Conservation (phyloP, 2,113 vertebrate genomes). For the Atractosteus spatula region DNA sequence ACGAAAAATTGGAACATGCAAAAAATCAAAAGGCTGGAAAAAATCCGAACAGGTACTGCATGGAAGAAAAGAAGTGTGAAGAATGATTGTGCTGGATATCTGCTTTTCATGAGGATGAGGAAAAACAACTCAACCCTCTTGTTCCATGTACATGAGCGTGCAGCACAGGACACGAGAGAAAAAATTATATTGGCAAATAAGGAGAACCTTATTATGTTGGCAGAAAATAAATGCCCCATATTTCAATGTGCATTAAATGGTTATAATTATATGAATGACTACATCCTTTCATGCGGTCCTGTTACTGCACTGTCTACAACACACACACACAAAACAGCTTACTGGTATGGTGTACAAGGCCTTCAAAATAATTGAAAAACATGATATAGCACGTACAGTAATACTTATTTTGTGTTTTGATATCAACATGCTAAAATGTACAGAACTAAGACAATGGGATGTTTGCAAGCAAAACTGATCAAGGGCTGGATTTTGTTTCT, state of each 20-base stretch:
- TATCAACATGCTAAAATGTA: not conserved
- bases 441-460: not conserved
- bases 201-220: too few relatives aligned
- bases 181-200: not conserved
- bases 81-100: not conserved
- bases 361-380: too few relatives aligned
- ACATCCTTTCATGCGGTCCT: too few relatives aligned
- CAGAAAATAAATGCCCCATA: too few relatives aligned
- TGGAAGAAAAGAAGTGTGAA: not conserved
- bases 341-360: too few relatives aligned
- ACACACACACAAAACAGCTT: too few relatives aligned
- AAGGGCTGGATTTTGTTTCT: too few relatives aligned
- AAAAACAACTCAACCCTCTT: not conserved
- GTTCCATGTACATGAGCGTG: not conserved
- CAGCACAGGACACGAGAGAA: not conserved
- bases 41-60: not conserved
- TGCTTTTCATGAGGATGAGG: not conserved
- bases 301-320: too few relatives aligned
- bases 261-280: too few relatives aligned
- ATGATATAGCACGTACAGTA: too few relatives aligned
- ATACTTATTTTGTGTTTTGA: too few relatives aligned
- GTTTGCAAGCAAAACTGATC: not conserved
- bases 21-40: not conserved
- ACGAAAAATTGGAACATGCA: not conserved
- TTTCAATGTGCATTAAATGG: too few relatives aligned